phyloP scores from a whole-genome alignment of 1,140 invertebrate species.

The Stratiolaelaps scimitus region DNA sequence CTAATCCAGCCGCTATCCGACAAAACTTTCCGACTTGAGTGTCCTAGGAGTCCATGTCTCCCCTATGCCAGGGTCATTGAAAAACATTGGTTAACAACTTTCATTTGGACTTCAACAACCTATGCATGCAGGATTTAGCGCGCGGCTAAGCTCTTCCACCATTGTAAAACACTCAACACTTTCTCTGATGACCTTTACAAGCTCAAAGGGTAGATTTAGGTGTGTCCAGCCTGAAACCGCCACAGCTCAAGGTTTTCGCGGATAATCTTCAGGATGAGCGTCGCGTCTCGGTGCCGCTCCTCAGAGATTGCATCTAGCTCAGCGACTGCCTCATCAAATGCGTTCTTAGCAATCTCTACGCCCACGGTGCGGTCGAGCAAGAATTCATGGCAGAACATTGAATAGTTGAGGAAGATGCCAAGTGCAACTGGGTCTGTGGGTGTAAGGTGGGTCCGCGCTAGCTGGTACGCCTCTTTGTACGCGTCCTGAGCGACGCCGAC shows the following conservation, averaged over 20 bases:
- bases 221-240: background rate
- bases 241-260: slow-evolving; percentile 15
- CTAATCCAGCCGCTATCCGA: too few species aligned
- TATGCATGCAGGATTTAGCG: too few species aligned
- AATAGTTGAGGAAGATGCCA: slow-evolving; percentile 9
- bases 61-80: too few species aligned
- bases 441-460: background rate
- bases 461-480: slow-evolving; percentile 14
- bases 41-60: too few species aligned
- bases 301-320: slow-evolving; percentile 10
- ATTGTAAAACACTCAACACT: too few species aligned
- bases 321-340: slow-evolving; percentile 18
- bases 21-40: too few species aligned
- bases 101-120: too few species aligned
- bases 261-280: slow-evolving; percentile 19
- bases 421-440: background rate
- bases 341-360: slow-evolving; percentile 5
- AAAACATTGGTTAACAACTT: too few species aligned
- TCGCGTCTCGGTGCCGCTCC: background rate
- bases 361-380: background rate
- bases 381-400: slow-evolving; percentile 15
- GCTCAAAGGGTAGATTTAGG: too few species aligned
- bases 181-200: too few species aligned
- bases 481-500: background rate
- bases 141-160: too few species aligned